Evolutionary conservation across 2,888 invertebrate genomes (phyloP), one percentile per base, ranked within the genome.

Genomic region (Apodemia duryi): DNA sequence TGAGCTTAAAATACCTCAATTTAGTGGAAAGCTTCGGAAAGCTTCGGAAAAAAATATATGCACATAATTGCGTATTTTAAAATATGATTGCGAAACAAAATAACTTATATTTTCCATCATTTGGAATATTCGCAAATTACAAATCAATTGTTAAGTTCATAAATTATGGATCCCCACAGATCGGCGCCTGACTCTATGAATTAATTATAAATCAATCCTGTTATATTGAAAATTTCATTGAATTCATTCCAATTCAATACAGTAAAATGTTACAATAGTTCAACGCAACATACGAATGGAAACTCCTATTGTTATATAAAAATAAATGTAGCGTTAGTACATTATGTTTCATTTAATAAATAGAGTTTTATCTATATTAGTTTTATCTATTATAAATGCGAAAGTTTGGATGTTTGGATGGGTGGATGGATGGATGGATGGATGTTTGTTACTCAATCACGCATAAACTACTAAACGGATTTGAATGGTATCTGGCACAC

Each of bases 141-240:
- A 46, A 46, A 46, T 46, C 46, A 46, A 46, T 46, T 46, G 46
- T 13, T 46, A 11, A 46, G 13, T 46, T 46, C 11, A 46, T 46
- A 32, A 54, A 54, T 32, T 11, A 54, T 54, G 11, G 54, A 11
- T 21, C 28, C 9, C 29, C 9, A 10, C 32, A 9, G 2, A 29
- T 28, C 29, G 32, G 6, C 32, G 57, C 57, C 57, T 57, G 57
- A 57, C 32, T 32, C 29, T 57, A 57, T 57, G 29, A 57, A 57
- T 57, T 29, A 57, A 57, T 57, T 29, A 57, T 29, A 57, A 10
- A 57, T 57, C 57, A 57, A 32, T 57, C 32, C 32, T 11, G 57
- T 29, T 57, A 32, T 32, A 57, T 57, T 57, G 29, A 57, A 57
- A 57, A 57, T 57, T 32, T 32, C 29, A 32, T 29, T 11, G 29